Base-by-base conservation (phyloP, 2,797 vertebrate genomes). In the Tapirus indicus region DNA sequence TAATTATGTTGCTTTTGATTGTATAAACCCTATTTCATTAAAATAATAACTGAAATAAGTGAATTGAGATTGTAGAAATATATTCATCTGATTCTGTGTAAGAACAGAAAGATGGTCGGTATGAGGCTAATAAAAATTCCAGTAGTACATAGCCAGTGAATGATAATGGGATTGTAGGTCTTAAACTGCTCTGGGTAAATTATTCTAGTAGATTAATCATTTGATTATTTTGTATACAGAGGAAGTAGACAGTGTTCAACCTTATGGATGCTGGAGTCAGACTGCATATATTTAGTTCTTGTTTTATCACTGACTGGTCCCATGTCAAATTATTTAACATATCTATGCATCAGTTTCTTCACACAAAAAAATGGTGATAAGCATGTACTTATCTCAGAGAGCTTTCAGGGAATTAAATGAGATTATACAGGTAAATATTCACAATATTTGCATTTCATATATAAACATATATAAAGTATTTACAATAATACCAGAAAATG, bases 31-130 rank as follows among this genome's bases (percentile, higher is more conserved):
- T 69, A 94, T 83, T 77, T 94, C 16, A 95, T 87, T 91, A 88
- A 95, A 82, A 84, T 72, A 56, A 78, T 95, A 91, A 74, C 17
- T 38, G n/a, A 68, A 93, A 66, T 60, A 91, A 93, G 1, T 72
- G 6, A 91, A 91, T 47, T 64, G 75, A 64, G 32, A 9, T 54
- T 74, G 1, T 60, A 82, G 64, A 74, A 88, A 78, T 91, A 58
- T n/a, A 84, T 32, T 83, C 25, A 80, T 35, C 44, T 85, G 49
- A 92, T 85, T 66, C 10, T 88, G 13, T 21, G 74, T 94, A 49
- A 93, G 21, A 95, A 90, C 25, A 95, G 21, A 87, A 92, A 29
- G 17, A 82, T 47, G 27, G 75, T 93, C 72, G 9, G 35, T 78
- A 58, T 25, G 21, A 91, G 16, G 27, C 49, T 78, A 82, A 56